Percentiles rank a stretch among this genome's conserved stretches.
These are phyloP conservation scores for Hippocampus guttulatus DNA, from an alignment of 2,113 vertebrate genomes.

Conservation along the genomic window DNA sequence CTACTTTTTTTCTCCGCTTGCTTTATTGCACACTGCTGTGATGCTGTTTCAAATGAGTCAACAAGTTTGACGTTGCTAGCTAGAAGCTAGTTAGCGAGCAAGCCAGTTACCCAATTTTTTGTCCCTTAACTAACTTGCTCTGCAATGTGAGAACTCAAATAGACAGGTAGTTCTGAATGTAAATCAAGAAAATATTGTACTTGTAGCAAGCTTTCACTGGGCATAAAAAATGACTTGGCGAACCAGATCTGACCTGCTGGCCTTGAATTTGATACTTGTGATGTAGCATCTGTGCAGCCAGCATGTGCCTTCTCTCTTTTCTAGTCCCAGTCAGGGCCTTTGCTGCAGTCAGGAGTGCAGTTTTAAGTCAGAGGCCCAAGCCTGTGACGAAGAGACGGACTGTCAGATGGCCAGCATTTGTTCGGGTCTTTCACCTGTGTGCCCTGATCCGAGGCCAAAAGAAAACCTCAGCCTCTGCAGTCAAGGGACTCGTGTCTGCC, in stretches of 20 bases:
- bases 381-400: conserved; percentile 70
- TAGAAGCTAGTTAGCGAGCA: too few species aligned
- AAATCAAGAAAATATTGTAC: not conserved
- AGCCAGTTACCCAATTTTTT: too few species aligned
- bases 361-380: conserved; percentile 48
- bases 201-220: not conserved
- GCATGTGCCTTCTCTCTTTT: not conserved
- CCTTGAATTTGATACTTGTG: not conserved
- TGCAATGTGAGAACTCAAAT: too few species aligned
- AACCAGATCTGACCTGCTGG: not conserved
- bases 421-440: conserved; percentile 62
- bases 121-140: too few species aligned
- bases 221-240: not conserved
- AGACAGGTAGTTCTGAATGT: too few species aligned
- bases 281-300: not conserved
- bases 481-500: conserved; percentile 68
- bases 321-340: conserved; percentile 76
- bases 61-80: too few species aligned
- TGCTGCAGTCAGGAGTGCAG: conserved; percentile 69
- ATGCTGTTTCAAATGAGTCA: too few species aligned
- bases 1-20: too few species aligned
- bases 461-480: conserved; percentile 73
- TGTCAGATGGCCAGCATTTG: conserved; percentile 67
- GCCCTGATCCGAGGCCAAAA: conserved; percentile 64
- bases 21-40: too few species aligned